Percentiles rank a stretch among this genome's conserved stretches.
phyloP scores from a whole-genome alignment of 2,113 vertebrate species.

The Melanotaenia duboulayi region DNA sequence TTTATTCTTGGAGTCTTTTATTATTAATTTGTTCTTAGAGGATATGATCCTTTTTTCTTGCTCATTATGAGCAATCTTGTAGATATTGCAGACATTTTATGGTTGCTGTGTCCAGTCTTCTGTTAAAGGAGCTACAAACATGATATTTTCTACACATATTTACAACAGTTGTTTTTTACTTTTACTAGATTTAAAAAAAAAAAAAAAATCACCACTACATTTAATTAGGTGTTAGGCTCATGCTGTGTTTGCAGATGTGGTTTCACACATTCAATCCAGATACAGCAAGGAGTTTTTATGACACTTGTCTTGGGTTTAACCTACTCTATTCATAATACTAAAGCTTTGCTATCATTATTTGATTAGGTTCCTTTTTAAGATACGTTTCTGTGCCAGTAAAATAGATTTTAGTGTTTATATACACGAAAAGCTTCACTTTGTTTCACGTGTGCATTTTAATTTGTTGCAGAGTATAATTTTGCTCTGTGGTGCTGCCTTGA shows the following conservation, averaged over 20 bases:
- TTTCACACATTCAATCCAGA: background rate
- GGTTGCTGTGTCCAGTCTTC: conserved; percentile 12
- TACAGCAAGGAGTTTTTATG: background rate
- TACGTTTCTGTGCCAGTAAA: background rate
- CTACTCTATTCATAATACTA: background rate
- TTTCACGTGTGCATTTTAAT: background rate
- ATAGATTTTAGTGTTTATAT: background rate
- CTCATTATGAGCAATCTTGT: conserved; percentile 41
- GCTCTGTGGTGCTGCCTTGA: conserved; percentile 6
- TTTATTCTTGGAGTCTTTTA: conserved; percentile 69
- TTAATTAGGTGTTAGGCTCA: background rate
- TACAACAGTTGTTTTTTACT: background rate
- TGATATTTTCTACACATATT: background rate
- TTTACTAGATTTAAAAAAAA: background rate
- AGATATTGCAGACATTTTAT: background rate
- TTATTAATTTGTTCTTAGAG: conserved; percentile 66
- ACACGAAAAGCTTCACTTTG: background rate
- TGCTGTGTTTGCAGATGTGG: background rate
- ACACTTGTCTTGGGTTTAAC: background rate
- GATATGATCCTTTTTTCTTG: conserved; percentile 30
- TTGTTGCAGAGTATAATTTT: background rate
- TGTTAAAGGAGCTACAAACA: background rate
- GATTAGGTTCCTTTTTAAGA: background rate
- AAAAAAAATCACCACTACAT: background rate
- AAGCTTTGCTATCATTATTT: background rate